Evolutionary conservation across 2,113 vertebrate species (phyloP).

Genomic region (Otocyon megalotis): DNA sequence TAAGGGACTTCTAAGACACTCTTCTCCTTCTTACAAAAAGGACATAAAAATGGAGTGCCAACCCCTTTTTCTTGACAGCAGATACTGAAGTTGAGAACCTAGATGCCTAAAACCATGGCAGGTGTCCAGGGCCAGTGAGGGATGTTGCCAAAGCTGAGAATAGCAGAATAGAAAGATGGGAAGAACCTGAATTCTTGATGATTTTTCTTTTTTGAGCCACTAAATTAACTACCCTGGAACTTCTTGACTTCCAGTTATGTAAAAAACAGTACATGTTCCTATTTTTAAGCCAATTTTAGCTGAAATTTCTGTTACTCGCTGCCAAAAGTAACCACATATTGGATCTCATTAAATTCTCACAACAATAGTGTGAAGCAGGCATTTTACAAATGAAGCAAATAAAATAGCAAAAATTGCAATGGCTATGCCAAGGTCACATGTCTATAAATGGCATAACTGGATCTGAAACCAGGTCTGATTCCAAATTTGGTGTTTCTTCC

Average conservation of each 20-base stretch:
- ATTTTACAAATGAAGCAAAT: conserved; percentile 49
- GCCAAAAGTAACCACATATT: conserved; percentile 56
- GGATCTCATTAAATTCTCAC: conserved; percentile 68
- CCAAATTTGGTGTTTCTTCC: conserved; percentile 57
- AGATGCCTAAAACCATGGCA: background rate
- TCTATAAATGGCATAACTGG: conserved; percentile 42
- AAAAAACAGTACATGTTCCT: conserved; percentile 35
- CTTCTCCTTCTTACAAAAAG: background rate
- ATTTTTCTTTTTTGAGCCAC: background rate
- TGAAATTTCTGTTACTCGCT: conserved; percentile 56
- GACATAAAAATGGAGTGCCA: background rate
- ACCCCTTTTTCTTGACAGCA: background rate
- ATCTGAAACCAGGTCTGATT: conserved; percentile 54
- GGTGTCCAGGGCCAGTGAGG: background rate
- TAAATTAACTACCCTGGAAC: conserved; percentile 62
- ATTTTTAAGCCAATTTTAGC: conserved; percentile 50
- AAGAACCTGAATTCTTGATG: conserved; percentile 43
- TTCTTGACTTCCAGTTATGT: conserved; percentile 53
- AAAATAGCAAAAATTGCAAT: conserved; percentile 39
- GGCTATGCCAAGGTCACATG: conserved; percentile 58
- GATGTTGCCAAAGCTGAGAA: background rate
- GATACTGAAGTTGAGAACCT: background rate
- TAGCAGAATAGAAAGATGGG: background rate
- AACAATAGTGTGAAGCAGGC: conserved; percentile 51
- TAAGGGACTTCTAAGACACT: background rate